A percentile compares a stretch with the other conserved stretches of the same genome.
Evolutionary conservation across 2,797 vertebrate species (phyloP).

Genomic region (Scolopax rusticola): DNA sequence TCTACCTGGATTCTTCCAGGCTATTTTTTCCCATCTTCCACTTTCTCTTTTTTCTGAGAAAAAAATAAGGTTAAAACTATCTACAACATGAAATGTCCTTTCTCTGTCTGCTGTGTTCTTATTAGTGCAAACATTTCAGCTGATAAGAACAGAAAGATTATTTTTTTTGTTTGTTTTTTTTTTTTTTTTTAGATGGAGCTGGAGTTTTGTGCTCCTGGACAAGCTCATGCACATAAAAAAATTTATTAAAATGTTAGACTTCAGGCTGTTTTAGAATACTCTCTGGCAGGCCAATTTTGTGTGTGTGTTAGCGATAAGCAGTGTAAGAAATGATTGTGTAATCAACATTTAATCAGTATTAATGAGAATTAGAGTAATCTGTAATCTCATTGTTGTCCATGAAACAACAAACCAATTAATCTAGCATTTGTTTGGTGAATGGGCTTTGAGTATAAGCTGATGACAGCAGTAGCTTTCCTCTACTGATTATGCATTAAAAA

Average conservation of each 20-base stretch:
- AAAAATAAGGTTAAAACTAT: neutral
- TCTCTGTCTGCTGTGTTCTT: neutral
- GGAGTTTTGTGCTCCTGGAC: neutral
- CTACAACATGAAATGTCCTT: neutral
- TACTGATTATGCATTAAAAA: constrained; percentile 72
- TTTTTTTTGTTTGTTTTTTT: too few relatives aligned
- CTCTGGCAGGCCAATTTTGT: neutral
- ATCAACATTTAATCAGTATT: constrained; percentile 43
- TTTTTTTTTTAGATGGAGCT: neutral
- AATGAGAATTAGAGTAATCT: constrained; percentile 47
- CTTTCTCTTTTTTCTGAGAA: neutral
- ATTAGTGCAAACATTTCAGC: neutral
- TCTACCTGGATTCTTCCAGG: neutral
- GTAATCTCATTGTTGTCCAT: constrained; percentile 54
- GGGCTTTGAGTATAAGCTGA: constrained; percentile 34
- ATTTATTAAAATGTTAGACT: neutral
- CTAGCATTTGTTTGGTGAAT: constrained; percentile 69
- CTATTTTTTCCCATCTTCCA: neutral
- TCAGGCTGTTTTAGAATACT: neutral
- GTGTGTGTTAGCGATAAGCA: neutral
- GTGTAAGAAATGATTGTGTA: neutral
- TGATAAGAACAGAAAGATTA: neutral
- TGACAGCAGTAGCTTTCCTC: constrained; percentile 55
- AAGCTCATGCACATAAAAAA: neutral
- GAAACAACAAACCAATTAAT: constrained; percentile 70